Evolutionary conservation across 2,888 invertebrate genomes (phyloP).

Genomic region (Parnassius glacialis): DNA sequence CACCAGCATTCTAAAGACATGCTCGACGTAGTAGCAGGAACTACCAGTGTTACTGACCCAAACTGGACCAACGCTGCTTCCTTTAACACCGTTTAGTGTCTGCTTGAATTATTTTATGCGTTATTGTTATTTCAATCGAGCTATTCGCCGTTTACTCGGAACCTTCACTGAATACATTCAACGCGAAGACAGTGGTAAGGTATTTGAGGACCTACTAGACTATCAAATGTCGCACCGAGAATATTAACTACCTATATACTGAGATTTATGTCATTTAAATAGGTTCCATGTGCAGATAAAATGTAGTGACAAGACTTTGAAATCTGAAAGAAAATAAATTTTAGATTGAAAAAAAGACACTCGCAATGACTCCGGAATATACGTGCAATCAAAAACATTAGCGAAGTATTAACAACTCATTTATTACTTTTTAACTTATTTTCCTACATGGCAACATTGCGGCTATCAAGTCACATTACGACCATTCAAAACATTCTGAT

Average conservation of each 20-base stretch:
- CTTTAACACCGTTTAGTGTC: conserved; percentile 16
- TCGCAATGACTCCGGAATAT: conserved; percentile 5
- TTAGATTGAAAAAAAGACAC: conserved; percentile 10
- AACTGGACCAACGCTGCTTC: conserved; percentile 19
- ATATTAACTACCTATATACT: conserved; percentile 15
- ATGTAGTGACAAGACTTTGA: conserved; percentile 4
- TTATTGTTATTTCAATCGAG: conserved; percentile 10
- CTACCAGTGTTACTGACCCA: conserved; percentile 26
- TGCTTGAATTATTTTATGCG: conserved; percentile 14
- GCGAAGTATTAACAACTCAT: conserved; percentile 4
- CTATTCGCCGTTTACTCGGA: conserved; percentile 24
- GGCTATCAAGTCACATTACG: conserved; percentile 26
- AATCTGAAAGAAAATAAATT: conserved; percentile 12
- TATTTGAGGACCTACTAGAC: conserved; percentile 21
- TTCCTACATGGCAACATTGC: conserved; percentile 29
- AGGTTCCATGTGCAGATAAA: conserved; percentile 16
- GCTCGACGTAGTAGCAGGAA: conserved; percentile 27
- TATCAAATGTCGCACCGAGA: conserved; percentile 16
- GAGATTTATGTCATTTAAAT: conserved; percentile 21
- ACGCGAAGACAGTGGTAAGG: conserved; percentile 15
- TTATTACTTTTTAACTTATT: conserved; percentile 15
- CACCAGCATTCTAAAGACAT: conserved; percentile 40
- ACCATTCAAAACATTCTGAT: conserved; percentile 34
- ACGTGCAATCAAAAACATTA: conserved; percentile 7
- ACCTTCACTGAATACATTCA: conserved; percentile 15